A percentile compares a stretch with the other conserved stretches of the same genome.
These are phyloP conservation scores for Vanessa tameamea DNA, from an alignment of 1,140 invertebrate genomes.

Conservation along the genomic window DNA sequence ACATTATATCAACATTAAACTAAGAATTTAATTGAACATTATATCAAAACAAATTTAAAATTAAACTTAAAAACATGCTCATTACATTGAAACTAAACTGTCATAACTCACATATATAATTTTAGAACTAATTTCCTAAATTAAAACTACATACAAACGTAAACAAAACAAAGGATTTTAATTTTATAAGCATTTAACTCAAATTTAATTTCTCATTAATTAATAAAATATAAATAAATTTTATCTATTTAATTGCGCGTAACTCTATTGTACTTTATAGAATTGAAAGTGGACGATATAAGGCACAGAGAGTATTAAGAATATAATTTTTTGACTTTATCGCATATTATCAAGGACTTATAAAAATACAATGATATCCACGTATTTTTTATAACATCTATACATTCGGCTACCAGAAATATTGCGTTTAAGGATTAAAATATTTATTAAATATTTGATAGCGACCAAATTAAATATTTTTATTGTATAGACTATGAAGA, in stretches of 20 bases:
- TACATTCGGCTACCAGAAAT: background rate
- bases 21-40: too few relatives aligned
- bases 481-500: too few relatives aligned
- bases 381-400: background rate
- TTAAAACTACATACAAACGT: too few relatives aligned
- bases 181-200: too few relatives aligned
- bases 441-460: background rate
- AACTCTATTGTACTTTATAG: background rate
- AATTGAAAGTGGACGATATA: slow-evolving; percentile 20
- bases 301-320: slow-evolving; percentile 18
- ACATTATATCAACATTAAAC: too few relatives aligned
- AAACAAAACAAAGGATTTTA: too few relatives aligned
- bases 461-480: background rate
- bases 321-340: slow-evolving; percentile 6
- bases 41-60: too few relatives aligned
- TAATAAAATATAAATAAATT: background rate
- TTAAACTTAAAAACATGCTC: too few relatives aligned
- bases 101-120: too few relatives aligned
- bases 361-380: background rate
- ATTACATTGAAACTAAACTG: too few relatives aligned
- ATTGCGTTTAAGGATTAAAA: background rate
- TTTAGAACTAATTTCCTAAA: too few relatives aligned
- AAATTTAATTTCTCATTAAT: too few relatives aligned
- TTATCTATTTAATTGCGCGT: background rate
- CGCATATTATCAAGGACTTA: background rate